Percentiles rank a stretch among this genome's conserved stretches.
Conservation (phyloP, 30 jellyfish, hydroid and myxozoan genomes). For the Hydra vulgaris region DNA sequence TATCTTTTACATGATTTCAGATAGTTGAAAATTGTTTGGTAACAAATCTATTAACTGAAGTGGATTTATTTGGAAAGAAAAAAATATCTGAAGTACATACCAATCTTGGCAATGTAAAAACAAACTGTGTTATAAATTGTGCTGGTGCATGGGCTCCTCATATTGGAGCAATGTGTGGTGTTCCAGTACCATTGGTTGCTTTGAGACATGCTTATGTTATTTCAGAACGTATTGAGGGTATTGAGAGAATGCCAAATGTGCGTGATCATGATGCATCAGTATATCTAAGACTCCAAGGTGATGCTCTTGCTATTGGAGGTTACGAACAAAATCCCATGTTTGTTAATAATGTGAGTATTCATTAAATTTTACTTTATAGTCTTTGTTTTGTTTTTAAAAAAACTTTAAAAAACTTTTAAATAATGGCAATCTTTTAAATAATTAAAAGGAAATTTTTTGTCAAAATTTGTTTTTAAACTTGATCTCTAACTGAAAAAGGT, state of each 20-base stretch:
- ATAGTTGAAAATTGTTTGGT: conserved; percentile 63
- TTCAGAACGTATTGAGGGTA: conserved; percentile 82
- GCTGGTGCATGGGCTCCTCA: conserved; percentile 97
- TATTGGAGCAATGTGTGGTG: conserved; percentile 67
- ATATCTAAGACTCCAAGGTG: conserved; percentile 79
- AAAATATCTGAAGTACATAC: conserved; percentile 60
- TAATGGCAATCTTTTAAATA: no score
- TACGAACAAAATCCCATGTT: conserved; percentile 84
- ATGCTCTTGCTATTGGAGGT: conserved; percentile 85
- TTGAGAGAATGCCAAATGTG: conserved; percentile 89
- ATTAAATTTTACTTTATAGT: no score
- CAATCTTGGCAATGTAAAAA: conserved; percentile 47
- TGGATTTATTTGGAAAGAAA: conserved; percentile 52
- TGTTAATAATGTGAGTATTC: conserved; percentile 56
- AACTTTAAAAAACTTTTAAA: no score
- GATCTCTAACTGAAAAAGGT: no score
- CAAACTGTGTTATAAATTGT: conserved; percentile 75
- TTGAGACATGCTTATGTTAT: conserved; percentile 90
- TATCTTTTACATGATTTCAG: no score
- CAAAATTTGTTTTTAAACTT: no score
- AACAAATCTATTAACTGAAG: conserved; percentile 49
- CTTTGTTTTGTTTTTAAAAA: no score
- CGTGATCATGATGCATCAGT: conserved; percentile 97
- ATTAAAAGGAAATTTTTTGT: no score
- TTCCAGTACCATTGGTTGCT: conserved; percentile 78